A percentile compares a stretch with the other conserved stretches of the same genome.
Conservation (phyloP, 2,888 invertebrate genomes). For the Brachyptera putata region DNA sequence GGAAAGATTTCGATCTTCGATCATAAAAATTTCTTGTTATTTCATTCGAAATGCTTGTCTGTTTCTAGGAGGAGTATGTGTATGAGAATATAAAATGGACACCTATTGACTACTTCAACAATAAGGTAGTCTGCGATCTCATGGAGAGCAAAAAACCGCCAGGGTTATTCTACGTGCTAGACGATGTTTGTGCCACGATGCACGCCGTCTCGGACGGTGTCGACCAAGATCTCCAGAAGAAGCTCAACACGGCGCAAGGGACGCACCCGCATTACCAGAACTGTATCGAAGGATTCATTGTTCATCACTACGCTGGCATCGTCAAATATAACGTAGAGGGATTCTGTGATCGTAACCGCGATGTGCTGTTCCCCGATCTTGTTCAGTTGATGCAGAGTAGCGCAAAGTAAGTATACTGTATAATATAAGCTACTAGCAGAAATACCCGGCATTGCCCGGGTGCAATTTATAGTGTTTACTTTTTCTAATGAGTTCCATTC, state of each 20-base stretch:
- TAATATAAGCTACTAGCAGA: too few species aligned
- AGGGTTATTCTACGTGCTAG: slow-evolving; percentile 60
- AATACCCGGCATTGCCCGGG: too few species aligned
- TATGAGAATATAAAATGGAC: slow-evolving; percentile 64
- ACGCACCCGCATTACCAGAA: slow-evolving; percentile 56
- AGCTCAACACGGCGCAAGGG: slow-evolving; percentile 35
- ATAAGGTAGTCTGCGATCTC: slow-evolving; percentile 63
- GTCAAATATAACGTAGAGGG: slow-evolving; percentile 59
- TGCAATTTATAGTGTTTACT: too few species aligned
- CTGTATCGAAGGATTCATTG: slow-evolving; percentile 53
- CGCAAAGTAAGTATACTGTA: slow-evolving; percentile 53
- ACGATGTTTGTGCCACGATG: slow-evolving; percentile 65
- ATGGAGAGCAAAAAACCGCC: slow-evolving; percentile 60
- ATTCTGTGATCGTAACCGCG: slow-evolving; percentile 65
- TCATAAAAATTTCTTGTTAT: too few species aligned
- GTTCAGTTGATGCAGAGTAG: slow-evolving; percentile 63
- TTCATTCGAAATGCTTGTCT: too few species aligned
- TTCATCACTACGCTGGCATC: slow-evolving; percentile 65
- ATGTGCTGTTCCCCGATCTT: slow-evolving; percentile 60
- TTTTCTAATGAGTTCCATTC: too few species aligned
- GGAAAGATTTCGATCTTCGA: too few species aligned
- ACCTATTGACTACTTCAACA: slow-evolving; percentile 65
- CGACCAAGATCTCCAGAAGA: slow-evolving; percentile 54
- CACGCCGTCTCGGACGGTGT: slow-evolving; percentile 62
- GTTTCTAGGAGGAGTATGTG: slow-evolving; percentile 59